These are phyloP conservation scores for Baronia brevicornis DNA, from an alignment of 2,888 invertebrate genomes.

Conservation along the genomic window DNA sequence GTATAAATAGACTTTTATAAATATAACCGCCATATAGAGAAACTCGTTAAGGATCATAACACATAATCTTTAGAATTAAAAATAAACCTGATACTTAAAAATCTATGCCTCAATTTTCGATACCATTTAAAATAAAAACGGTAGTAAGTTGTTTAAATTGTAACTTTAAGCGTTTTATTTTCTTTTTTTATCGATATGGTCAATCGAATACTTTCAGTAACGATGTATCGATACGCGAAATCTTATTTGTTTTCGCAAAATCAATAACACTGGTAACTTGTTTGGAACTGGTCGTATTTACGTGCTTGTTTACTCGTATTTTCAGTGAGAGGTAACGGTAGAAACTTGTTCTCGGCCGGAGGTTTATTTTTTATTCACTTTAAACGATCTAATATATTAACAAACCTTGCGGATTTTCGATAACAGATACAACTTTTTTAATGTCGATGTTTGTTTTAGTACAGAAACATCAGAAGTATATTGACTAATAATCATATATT, in stretches of 20 bases:
- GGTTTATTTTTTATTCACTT: conserved; percentile 31
- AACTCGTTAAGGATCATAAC: too few species aligned
- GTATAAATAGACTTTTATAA: too few species aligned
- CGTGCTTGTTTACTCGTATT: conserved; percentile 44
- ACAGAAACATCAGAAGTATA: too few species aligned
- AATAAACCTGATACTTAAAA: too few species aligned
- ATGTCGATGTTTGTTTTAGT: too few species aligned
- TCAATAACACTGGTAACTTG: conserved; percentile 39
- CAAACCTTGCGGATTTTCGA: conserved; percentile 33
- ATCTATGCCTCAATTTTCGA: too few species aligned
- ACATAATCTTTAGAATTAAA: too few species aligned
- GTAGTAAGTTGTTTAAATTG: too few species aligned
- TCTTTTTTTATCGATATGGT: conserved; percentile 7
- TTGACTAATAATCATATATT: too few species aligned
- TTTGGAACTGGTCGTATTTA: conserved; percentile 40
- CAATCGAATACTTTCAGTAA: conserved; percentile 8
- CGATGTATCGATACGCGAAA: conserved; percentile 25
- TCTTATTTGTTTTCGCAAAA: conserved; percentile 26
- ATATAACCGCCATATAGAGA: too few species aligned
- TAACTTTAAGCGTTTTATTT: too few species aligned
- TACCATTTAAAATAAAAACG: too few species aligned
- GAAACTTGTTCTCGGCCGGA: conserved; percentile 55
- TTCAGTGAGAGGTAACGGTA: conserved; percentile 63
- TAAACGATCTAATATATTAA: conserved; percentile 39
- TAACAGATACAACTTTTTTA: conserved; percentile 20